Evolutionary conservation across 2,113 vertebrate species (phyloP).

Genomic region (Hymenochirus boettgeri): DNA sequence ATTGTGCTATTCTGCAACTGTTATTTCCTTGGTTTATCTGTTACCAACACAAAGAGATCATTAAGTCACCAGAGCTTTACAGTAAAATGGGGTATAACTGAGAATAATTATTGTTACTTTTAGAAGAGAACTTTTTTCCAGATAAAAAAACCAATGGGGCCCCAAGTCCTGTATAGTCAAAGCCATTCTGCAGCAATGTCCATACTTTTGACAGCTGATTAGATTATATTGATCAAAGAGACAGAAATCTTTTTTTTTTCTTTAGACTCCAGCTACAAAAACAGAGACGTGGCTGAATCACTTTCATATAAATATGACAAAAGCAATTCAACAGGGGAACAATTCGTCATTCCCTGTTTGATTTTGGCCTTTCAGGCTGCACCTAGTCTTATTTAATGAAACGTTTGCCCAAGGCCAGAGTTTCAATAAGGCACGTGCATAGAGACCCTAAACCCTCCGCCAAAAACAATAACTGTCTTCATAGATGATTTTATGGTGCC

Average conservation of each 20-base stretch:
- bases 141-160: too few species aligned
- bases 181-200: slow-evolving; percentile 6
- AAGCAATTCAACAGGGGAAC: neutral
- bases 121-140: slow-evolving; percentile 10
- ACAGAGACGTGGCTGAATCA: neutral
- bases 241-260: slow-evolving; percentile 20
- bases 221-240: slow-evolving; percentile 28
- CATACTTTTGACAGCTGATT: slow-evolving; percentile 33
- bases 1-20: neutral
- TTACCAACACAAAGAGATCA: slow-evolving; percentile 36
- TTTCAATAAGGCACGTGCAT: too few species aligned
- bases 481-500: too few species aligned
- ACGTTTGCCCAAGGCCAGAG: too few species aligned
- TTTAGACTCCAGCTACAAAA: neutral
- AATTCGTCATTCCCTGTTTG: neutral
- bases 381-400: neutral
- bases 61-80: slow-evolving; percentile 32
- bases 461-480: too few species aligned
- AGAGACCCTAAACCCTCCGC: too few species aligned
- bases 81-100: neutral
- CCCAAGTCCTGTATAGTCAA: neutral
- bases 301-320: neutral
- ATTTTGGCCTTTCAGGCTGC: neutral
- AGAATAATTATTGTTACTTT: slow-evolving; percentile 17
- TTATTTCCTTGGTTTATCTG: slow-evolving; percentile 48